Percentiles rank a stretch among this genome's conserved stretches.
Conservation (phyloP, 2,888 invertebrate genomes). For the Callimorpha dominula region DNA sequence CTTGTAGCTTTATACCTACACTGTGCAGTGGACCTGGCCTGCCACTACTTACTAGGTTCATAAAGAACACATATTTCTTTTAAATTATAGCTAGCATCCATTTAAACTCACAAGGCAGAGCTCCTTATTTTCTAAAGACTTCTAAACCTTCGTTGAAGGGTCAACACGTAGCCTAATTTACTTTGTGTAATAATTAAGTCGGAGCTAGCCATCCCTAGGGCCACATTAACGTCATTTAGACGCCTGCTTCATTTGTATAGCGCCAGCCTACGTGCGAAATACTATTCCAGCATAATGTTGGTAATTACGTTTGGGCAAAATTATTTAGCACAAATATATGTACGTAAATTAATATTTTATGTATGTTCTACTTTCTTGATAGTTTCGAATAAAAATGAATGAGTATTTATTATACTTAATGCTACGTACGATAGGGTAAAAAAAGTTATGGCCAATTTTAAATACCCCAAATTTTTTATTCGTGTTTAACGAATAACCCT, state of each 20-base stretch:
- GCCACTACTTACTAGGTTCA: too few species aligned
- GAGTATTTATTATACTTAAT: background rate
- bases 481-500: too few species aligned
- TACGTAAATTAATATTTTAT: background rate
- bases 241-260: conserved; percentile 29
- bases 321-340: conserved; percentile 13
- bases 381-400: background rate
- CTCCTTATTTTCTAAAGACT: background rate
- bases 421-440: too few species aligned
- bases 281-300: conserved; percentile 19
- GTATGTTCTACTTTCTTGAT: background rate
- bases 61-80: too few species aligned
- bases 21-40: too few species aligned
- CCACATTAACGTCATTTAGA: conserved; percentile 28
- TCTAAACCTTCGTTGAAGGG: conserved; percentile 23
- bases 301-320: conserved; percentile 22
- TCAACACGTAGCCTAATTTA: conserved; percentile 48
- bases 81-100: too few species aligned
- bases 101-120: background rate
- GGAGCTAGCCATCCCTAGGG: conserved; percentile 49
- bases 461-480: too few species aligned
- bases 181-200: conserved; percentile 69
- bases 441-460: too few species aligned
- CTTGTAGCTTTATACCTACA: too few species aligned
- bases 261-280: conserved; percentile 18